phyloP scores from a whole-genome alignment of 2,113 vertebrate genomes.

The Corvus hawaiiensis region DNA sequence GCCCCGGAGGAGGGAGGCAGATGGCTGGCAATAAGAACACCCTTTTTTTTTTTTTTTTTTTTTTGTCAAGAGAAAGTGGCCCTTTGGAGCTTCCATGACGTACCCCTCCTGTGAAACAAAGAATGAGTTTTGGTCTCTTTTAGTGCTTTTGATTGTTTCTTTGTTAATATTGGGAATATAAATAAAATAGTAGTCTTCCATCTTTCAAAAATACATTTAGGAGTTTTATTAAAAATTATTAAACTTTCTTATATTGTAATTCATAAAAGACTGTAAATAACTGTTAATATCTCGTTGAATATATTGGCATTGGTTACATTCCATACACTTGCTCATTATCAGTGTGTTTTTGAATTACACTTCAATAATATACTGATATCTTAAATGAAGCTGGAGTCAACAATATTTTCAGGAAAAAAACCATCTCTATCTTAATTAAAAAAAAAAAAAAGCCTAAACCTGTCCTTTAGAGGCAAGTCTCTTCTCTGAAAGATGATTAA shows the following conservation, averaged over 20 bases:
- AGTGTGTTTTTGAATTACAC: neutral
- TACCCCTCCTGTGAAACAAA: neutral
- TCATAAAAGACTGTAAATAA: neutral
- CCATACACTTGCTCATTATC: neutral
- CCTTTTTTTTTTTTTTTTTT: neutral
- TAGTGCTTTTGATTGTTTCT: neutral
- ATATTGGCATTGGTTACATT: neutral
- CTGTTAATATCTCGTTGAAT: neutral
- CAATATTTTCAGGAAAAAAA: neutral
- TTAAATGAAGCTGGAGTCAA: neutral
- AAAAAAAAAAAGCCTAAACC: neutral
- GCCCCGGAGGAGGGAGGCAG: neutral
- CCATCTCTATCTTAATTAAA: neutral
- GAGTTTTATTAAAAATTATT: neutral
- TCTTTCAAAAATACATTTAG: neutral
- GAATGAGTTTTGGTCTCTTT: neutral
- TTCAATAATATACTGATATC: fast-evolving
- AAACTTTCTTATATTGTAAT: neutral
- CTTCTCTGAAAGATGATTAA: neutral
- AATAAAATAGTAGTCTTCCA: neutral
- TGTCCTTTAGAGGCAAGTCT: neutral
- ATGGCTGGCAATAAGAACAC: neutral
- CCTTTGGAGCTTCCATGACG: neutral
- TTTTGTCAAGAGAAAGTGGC: neutral
- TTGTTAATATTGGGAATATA: neutral